A percentile compares a stretch with the other conserved stretches of the same genome.
Evolutionary conservation across 1,140 invertebrate genomes (phyloP).

Genomic region (Lepidurus apus): DNA sequence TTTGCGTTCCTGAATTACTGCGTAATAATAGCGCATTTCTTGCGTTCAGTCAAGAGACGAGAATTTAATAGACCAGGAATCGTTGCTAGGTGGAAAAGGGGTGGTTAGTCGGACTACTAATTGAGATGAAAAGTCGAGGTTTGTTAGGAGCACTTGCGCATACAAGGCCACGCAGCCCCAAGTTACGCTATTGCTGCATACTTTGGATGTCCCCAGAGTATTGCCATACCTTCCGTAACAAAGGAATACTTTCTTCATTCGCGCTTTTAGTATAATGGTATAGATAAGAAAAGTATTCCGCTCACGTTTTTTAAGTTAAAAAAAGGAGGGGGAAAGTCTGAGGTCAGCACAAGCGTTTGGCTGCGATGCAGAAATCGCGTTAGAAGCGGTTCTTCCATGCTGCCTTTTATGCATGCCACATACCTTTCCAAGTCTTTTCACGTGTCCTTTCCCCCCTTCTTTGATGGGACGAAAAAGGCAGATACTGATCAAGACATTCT

Average conservation of each 20-base stretch:
- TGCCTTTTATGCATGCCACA: slow-evolving; percentile 7
- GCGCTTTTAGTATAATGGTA: not conserved
- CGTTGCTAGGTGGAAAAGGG: too few relatives aligned
- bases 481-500: not conserved
- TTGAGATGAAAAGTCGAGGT: not conserved
- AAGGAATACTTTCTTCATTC: not conserved
- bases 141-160: not conserved
- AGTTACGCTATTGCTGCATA: not conserved
- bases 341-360: not conserved
- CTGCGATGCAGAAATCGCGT: not conserved
- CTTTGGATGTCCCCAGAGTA: not conserved
- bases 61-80: too few relatives aligned
- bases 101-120: not conserved
- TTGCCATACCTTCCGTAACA: not conserved
- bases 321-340: not conserved
- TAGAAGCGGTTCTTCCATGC: not conserved
- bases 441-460: not conserved
- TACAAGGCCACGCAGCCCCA: not conserved
- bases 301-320: not conserved
- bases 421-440: not conserved
- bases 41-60: too few relatives aligned
- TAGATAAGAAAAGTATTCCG: not conserved
- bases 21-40: too few relatives aligned
- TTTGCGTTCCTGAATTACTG: too few relatives aligned
- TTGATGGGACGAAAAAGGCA: not conserved